A percentile compares a stretch with the other conserved stretches of the same genome.
Conservation (phyloP, 2,113 vertebrate species). For the Scalopus aquaticus region DNA sequence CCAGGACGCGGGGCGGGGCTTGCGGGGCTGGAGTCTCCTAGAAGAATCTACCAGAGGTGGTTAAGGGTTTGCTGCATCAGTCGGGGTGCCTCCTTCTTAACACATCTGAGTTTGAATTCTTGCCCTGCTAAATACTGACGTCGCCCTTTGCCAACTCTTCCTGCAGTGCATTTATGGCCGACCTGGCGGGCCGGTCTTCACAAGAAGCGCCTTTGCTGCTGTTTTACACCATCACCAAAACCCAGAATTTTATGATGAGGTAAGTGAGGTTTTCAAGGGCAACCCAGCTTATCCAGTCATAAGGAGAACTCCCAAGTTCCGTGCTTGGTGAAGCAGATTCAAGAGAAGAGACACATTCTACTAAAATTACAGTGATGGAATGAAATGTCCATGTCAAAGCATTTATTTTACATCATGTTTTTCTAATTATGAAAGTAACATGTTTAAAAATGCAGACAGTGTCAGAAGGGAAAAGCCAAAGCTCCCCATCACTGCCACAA, state of each 20-base stretch:
- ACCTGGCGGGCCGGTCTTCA: conserved; percentile 94
- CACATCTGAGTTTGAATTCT: neutral
- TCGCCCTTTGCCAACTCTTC: conserved; percentile 67
- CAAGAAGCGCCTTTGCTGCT: conserved; percentile 91
- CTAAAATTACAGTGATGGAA: neutral
- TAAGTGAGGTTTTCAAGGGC: conserved; percentile 78
- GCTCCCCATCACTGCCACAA: neutral
- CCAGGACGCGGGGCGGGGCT: neutral
- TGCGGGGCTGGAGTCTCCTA: neutral
- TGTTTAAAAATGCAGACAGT: neutral
- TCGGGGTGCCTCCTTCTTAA: neutral
- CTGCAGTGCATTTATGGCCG: conserved; percentile 96
- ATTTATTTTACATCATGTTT: neutral
- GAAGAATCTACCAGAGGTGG: neutral
- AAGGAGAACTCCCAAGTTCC: neutral
- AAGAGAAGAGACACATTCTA: neutral
- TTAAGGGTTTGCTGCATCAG: neutral
- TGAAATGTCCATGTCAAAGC: neutral
- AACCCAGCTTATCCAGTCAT: neutral
- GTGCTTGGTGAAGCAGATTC: neutral
- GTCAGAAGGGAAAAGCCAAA: neutral
- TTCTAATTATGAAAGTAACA: neutral
- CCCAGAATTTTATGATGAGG: conserved; percentile 99
- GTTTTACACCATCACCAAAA: conserved; percentile 98
- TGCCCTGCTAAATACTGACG: conserved; percentile 81